Evolutionary conservation across 2,888 invertebrate species (phyloP).

Genomic region (Lycia hirtaria): DNA sequence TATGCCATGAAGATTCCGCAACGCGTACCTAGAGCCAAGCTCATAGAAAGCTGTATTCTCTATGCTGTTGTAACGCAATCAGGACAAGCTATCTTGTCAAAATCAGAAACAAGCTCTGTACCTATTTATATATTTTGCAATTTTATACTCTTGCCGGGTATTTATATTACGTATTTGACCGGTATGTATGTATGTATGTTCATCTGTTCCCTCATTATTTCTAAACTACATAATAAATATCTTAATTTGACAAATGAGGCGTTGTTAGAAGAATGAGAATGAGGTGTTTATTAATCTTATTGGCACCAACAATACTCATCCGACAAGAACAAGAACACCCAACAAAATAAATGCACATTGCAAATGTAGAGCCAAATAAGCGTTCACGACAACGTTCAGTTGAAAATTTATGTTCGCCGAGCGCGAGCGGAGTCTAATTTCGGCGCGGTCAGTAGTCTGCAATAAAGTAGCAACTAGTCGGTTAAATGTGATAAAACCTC

Average conservation of each 20-base stretch:
- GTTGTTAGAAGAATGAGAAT: too few species aligned
- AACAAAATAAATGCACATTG: not conserved
- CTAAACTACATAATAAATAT: too few species aligned
- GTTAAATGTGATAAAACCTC: constrained; percentile 42
- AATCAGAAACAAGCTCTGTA: too few species aligned
- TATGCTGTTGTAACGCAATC: not conserved
- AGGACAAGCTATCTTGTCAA: not conserved
- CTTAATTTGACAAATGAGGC: too few species aligned
- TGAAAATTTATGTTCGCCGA: constrained; percentile 20
- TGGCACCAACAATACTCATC: too few species aligned
- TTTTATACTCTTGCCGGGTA: too few species aligned
- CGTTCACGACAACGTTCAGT: not conserved
- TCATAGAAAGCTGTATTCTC: constrained; percentile 7
- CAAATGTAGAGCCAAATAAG: constrained; percentile 15
- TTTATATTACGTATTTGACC: too few species aligned
- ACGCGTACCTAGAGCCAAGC: constrained; percentile 10
- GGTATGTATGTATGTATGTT: too few species aligned
- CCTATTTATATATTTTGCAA: too few species aligned
- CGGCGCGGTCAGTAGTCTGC: constrained; percentile 44
- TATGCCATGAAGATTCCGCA: constrained; percentile 12
- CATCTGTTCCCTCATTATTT: too few species aligned
- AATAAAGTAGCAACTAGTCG: constrained; percentile 47
- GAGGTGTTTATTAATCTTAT: too few species aligned
- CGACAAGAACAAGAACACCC: too few species aligned
- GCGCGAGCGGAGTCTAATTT: constrained; percentile 40